Evolutionary conservation across 2,113 vertebrate genomes (phyloP).

Genomic region (Aphyosemion australe): DNA sequence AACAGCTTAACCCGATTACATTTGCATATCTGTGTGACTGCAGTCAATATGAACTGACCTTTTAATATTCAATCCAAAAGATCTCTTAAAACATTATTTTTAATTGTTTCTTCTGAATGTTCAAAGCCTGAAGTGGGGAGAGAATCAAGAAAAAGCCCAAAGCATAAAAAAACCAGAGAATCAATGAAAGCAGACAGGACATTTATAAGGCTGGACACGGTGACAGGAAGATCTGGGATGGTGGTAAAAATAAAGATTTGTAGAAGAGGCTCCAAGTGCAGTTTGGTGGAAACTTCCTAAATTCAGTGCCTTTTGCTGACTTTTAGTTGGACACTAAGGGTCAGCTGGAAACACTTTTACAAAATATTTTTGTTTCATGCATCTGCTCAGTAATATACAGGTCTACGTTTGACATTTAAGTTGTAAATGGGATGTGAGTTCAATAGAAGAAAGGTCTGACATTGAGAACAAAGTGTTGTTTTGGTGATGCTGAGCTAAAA

Average conservation of each 20-base stretch:
- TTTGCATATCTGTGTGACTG: background rate
- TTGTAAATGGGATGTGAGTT: no score
- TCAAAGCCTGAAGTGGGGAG: background rate
- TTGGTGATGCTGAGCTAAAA: no score
- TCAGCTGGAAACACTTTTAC: background rate
- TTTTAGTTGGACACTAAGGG: background rate
- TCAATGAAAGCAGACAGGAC: background rate
- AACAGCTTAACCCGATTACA: background rate
- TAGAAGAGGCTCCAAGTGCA: background rate
- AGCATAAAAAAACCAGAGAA: background rate
- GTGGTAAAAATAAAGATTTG: conserved; percentile 2
- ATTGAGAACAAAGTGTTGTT: no score
- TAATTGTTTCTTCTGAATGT: background rate
- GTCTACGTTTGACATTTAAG: no score
- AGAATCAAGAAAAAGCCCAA: background rate
- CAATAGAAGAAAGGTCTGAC: background rate
- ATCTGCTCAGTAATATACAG: no score
- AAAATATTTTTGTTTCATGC: no score
- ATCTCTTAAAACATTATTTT: background rate
- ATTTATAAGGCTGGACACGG: background rate
- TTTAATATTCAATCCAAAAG: background rate
- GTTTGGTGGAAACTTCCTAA: background rate
- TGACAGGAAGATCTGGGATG: background rate
- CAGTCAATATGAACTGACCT: background rate
- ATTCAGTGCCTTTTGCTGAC: background rate